Conservation (phyloP, 2,888 invertebrate genomes). For the Tipula confusa region DNA sequence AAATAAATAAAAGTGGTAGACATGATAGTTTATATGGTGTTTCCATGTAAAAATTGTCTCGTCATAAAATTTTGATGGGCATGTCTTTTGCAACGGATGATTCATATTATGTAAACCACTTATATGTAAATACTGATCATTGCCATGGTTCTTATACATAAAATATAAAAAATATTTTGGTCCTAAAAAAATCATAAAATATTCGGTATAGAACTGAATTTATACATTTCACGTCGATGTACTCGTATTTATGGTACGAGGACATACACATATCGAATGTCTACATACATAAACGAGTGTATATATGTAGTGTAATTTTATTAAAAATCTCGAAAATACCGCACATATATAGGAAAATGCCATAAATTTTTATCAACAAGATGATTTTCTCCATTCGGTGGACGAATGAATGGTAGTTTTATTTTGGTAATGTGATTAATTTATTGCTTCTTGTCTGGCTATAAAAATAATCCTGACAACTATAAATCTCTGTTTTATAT, state of each 20-base stretch:
- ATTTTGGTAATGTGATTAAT: not conserved
- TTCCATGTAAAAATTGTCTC: not conserved
- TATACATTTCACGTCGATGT: not conserved
- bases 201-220: not conserved
- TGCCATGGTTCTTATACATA: not conserved
- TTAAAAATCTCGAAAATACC: not conserved
- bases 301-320: not conserved
- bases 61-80: not conserved
- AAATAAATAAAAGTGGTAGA: no score
- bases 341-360: not conserved
- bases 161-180: not conserved
- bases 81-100: not conserved
- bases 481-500: not conserved
- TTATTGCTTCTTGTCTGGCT: not conserved
- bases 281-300: not conserved
- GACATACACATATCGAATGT: not conserved
- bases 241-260: not conserved
- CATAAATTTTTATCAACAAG: not conserved
- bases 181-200: not conserved
- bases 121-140: not conserved
- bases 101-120: not conserved
- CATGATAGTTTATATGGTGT: no score
- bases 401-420: not conserved
- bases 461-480: not conserved
- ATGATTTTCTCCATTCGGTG: not conserved